phyloP scores from a whole-genome alignment of 2,113 vertebrate species.

The Marmota flaviventris region DNA sequence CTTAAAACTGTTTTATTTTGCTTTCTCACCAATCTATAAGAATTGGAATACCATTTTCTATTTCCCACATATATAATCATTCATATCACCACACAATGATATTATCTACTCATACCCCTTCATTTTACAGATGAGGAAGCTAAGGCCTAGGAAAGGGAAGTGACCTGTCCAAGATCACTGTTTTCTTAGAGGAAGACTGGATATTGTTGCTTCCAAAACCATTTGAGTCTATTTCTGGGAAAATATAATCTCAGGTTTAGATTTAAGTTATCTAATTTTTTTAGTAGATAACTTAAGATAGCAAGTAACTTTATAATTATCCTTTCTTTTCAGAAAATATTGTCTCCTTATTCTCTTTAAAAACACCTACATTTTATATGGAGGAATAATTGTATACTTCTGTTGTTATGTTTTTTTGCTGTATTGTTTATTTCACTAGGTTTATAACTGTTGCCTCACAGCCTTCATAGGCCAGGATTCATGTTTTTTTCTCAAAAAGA shows the following conservation, averaged over 20 bases:
- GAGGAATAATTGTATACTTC: slow-evolving; percentile 24
- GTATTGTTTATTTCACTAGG: neutral
- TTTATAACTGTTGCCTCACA: neutral
- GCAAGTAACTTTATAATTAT: neutral
- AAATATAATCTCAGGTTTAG: slow-evolving; percentile 24
- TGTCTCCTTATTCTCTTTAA: neutral
- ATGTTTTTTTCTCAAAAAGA: neutral
- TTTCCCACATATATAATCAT: neutral
- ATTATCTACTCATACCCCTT: neutral
- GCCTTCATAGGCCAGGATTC: neutral
- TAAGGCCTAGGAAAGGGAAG: neutral
- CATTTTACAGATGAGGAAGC: slow-evolving; percentile 30
- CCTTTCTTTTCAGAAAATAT: slow-evolving; percentile 25
- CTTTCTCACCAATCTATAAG: slow-evolving; percentile 8
- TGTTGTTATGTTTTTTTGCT: neutral
- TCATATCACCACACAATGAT: neutral
- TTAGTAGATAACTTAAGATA: neutral
- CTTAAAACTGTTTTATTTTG: slow-evolving; percentile 46
- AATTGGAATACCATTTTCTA: slow-evolving; percentile 51
- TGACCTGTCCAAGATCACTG: neutral
- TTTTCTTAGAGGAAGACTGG: slow-evolving; percentile 1
- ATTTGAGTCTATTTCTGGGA: neutral
- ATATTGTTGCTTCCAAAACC: slow-evolving; percentile 10
- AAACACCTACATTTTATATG: neutral
- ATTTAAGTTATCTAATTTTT: neutral